Base-by-base conservation (phyloP, 2,113 vertebrate genomes). In the Australoheros scitulus region DNA sequence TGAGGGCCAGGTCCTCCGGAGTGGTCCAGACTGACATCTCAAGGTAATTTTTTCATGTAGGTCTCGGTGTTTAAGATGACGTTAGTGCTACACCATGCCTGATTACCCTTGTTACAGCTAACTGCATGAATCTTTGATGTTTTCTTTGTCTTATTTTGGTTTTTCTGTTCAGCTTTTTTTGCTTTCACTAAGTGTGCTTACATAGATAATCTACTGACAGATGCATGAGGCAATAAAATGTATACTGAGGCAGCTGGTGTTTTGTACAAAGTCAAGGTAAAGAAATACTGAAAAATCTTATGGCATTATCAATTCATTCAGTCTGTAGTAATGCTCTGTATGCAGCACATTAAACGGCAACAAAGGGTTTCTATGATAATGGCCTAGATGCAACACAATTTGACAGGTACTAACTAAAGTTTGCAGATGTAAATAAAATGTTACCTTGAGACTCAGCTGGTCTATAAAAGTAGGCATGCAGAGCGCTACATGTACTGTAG, bases 401-500 rank as follows among this genome's bases (percentile, higher is more conserved):
- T 9, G 13, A n/a, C 2, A 0, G 47, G 41, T 3, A 0, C 41
- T 68, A 9, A 0, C 41, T 68, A 26, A 26, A 26, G 26, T 26
- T 26, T 26, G 26, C 26, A 26, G 26, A 26, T 20, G 20, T 15
- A 70, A 29, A 43, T 50, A 50, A 29, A 70, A 70, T 70, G 41
- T 70, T 70, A 26, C 41, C 41, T 70, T 2, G 1, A 50, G 8
- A 29, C 3, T 76, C 18, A 63, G 24, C 52, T 38, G 11, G 52
- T 36, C 11, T 29, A 8, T 52, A 43, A 76, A 34, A 74, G 52
- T 38, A 80, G 72, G 38, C 43, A 10, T 57, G 9, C 14, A 64
- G 22, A 52, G 63, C 20, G 58, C 57, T 20, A 52, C 75, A 59
- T 10, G 57, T 58, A 13, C 22, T 76, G 56, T 26, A 74, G 34